phyloP scores from a whole-genome alignment of 2,888 invertebrate genomes.

The Athalia rosae region DNA sequence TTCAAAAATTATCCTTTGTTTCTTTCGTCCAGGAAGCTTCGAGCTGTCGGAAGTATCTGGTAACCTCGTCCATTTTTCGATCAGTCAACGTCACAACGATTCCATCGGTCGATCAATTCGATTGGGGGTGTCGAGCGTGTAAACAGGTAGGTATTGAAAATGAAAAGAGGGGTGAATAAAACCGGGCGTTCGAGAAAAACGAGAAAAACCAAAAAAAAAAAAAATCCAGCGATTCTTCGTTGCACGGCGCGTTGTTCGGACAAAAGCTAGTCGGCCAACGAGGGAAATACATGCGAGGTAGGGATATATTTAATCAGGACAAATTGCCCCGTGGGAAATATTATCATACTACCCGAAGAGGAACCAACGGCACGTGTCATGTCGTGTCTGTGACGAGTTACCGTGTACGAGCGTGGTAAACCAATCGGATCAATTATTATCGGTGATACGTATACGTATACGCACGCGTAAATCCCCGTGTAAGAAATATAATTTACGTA shows the following conservation, averaged over 20 bases:
- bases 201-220: not conserved
- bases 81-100: too few species aligned
- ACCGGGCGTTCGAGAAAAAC: too few species aligned
- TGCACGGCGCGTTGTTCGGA: not conserved
- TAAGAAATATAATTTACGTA: conserved; percentile 3
- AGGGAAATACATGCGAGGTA: conserved; percentile 2
- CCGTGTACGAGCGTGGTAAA: too few species aligned
- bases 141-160: too few species aligned
- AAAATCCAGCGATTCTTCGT: not conserved
- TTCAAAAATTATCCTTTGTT: too few species aligned
- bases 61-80: too few species aligned
- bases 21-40: too few species aligned
- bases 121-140: too few species aligned
- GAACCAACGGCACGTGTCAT: not conserved
- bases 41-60: too few species aligned
- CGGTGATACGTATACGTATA: not conserved
- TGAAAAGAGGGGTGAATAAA: too few species aligned
- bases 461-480: not conserved
- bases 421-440: not conserved
- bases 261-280: not conserved
- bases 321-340: conserved; percentile 31
- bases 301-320: conserved; percentile 23
- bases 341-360: conserved; percentile 20
- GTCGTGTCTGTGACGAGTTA: too few species aligned
- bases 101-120: too few species aligned